These are phyloP conservation scores for Fulmarus glacialis DNA, from an alignment of 2,113 vertebrate species.

Conservation along the genomic window DNA sequence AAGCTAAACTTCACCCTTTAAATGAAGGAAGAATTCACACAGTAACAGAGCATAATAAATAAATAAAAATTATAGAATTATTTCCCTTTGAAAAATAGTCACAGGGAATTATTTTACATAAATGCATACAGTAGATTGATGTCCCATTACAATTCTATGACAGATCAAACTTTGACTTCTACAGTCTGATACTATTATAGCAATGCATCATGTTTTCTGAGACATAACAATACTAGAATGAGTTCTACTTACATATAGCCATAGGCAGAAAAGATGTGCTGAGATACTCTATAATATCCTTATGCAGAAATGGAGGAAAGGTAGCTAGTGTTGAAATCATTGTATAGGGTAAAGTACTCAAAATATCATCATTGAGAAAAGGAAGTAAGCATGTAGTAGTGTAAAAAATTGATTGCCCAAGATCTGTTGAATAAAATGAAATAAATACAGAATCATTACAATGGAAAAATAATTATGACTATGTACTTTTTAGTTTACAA, in stretches of 20 bases:
- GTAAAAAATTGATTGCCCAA: constrained; percentile 99
- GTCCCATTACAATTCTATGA: neutral
- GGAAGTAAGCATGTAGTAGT: constrained; percentile 98
- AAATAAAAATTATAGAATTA: neutral
- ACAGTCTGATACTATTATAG: neutral
- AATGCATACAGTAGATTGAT: neutral
- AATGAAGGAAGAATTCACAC: neutral
- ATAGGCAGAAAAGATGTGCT: constrained; percentile 99
- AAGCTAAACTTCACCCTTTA: neutral
- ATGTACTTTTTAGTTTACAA: neutral
- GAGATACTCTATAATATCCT: constrained; percentile 99
- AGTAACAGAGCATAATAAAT: neutral
- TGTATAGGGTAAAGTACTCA: constrained; percentile 99
- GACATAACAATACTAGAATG: neutral
- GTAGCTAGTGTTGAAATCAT: constrained; percentile 99
- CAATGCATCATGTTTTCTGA: neutral
- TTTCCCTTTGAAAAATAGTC: neutral
- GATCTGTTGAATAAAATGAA: constrained; percentile 87
- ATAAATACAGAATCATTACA: constrained; percentile 58
- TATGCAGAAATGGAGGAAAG: constrained; percentile 98
- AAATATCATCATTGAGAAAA: constrained; percentile 98
- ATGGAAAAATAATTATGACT: neutral
- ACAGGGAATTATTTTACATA: neutral
- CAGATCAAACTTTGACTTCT: neutral
- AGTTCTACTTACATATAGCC: constrained; percentile 95